phyloP scores from a whole-genome alignment of 2,113 vertebrate species.

The Bothrops jararaca region DNA sequence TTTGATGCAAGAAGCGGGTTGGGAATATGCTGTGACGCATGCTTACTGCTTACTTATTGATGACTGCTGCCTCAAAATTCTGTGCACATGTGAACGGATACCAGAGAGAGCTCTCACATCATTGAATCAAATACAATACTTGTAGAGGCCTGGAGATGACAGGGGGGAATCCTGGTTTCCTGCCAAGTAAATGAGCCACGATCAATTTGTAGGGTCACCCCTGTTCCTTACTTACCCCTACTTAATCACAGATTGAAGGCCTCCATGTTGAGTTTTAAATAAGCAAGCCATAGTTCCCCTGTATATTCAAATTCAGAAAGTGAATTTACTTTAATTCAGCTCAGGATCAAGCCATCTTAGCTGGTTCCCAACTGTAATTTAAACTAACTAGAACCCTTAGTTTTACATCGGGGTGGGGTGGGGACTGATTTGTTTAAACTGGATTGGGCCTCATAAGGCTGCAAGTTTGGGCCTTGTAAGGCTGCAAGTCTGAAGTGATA shows the following conservation, averaged over 20 bases:
- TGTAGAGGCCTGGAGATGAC: not conserved
- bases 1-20: not conserved
- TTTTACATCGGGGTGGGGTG: not conserved
- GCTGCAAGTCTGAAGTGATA: too few species aligned
- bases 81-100: not conserved
- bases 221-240: not conserved
- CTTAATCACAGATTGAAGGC: not conserved
- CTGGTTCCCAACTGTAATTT: not conserved
- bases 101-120: not conserved
- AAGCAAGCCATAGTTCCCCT: not conserved
- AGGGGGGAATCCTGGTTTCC: not conserved
- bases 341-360: not conserved
- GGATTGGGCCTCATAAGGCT: not conserved
- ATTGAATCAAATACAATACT: not conserved
- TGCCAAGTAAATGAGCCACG: not conserved
- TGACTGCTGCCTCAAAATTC: not conserved
- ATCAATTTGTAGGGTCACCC: not conserved
- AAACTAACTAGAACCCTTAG: not conserved
- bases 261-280: not conserved
- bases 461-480: too few species aligned
- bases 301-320: not conserved
- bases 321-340: not conserved
- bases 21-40: not conserved
- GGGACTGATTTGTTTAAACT: not conserved
- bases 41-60: not conserved